Evolutionary conservation across 2,888 invertebrate genomes (phyloP).

Genomic region (Emmelina monodactyla): DNA sequence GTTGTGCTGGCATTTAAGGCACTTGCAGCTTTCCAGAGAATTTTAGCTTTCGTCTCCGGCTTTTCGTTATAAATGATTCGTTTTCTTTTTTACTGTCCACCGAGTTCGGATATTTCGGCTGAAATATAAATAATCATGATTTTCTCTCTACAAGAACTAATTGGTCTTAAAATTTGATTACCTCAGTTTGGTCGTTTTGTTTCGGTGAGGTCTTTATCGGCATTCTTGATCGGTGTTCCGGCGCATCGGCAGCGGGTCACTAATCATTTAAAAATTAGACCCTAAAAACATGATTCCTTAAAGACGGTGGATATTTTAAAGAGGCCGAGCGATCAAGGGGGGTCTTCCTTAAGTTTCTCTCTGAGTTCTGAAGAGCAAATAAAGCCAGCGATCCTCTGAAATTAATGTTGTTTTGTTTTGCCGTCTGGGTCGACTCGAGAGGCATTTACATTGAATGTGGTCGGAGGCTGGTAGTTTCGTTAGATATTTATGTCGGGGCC

Average conservation of each 20-base stretch:
- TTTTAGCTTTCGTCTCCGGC: constrained; percentile 9
- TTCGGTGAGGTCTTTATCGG: constrained; percentile 29
- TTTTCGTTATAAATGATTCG: background rate
- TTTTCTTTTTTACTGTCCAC: constrained; percentile 7
- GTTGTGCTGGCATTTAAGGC: constrained; percentile 18
- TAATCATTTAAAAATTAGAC: constrained; percentile 45
- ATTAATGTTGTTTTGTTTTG: constrained; percentile 65
- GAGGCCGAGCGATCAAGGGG: constrained; percentile 40
- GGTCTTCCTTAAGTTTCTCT: constrained; percentile 45
- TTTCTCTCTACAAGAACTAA: constrained; percentile 18
- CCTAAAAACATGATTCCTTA: constrained; percentile 31
- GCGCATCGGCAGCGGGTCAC: constrained; percentile 32
- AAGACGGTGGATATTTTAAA: constrained; percentile 38
- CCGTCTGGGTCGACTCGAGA: constrained; percentile 42
- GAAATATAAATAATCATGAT: constrained; percentile 9
- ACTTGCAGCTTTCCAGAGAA: constrained; percentile 7
- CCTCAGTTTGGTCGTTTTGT: constrained; percentile 13
- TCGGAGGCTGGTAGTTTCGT: constrained; percentile 52
- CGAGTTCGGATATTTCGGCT: constrained; percentile 23
- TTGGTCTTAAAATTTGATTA: constrained; percentile 27
- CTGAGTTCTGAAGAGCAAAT: constrained; percentile 38
- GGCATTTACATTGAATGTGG: constrained; percentile 64
- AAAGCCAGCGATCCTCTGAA: constrained; percentile 54
- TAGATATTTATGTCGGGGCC: constrained; percentile 61
- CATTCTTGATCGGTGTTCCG: constrained; percentile 35